Evolutionary conservation across 2,797 vertebrate genomes (phyloP).

Genomic region (Anguilla anguilla): DNA sequence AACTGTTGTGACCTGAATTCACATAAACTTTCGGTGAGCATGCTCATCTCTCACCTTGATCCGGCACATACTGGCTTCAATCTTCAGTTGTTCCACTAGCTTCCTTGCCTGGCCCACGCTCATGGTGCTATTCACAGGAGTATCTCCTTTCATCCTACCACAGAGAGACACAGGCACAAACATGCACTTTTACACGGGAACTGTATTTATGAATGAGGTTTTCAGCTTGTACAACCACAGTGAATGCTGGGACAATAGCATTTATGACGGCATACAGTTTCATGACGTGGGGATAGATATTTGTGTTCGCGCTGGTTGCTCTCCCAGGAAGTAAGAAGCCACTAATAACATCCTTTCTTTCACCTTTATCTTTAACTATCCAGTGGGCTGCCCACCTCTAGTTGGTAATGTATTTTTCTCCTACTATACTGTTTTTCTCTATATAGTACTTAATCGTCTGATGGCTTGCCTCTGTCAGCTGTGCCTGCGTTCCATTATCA

Average conservation of each 20-base stretch:
- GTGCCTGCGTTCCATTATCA: background rate
- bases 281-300: background rate
- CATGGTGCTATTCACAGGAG: slow-evolving; percentile 91
- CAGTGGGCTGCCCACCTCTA: background rate
- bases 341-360: background rate
- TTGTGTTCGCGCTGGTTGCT: background rate
- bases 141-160: slow-evolving; percentile 90
- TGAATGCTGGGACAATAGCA: background rate
- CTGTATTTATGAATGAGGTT: background rate
- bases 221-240: background rate
- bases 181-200: background rate
- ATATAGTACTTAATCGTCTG: background rate
- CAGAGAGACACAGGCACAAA: background rate
- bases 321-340: background rate
- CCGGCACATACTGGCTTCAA: slow-evolving; percentile 90
- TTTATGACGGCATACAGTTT: background rate
- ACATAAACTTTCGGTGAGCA: background rate
- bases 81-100: slow-evolving; percentile 91
- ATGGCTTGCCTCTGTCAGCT: background rate
- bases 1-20: too few species aligned
- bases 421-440: background rate
- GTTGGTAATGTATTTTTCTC: background rate
- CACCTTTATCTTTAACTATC: background rate
- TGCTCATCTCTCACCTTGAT: slow-evolving; percentile 73
- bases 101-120: slow-evolving; percentile 90